Base-by-base conservation (phyloP, 1,140 invertebrate genomes). In the Whitmania pigra region DNA sequence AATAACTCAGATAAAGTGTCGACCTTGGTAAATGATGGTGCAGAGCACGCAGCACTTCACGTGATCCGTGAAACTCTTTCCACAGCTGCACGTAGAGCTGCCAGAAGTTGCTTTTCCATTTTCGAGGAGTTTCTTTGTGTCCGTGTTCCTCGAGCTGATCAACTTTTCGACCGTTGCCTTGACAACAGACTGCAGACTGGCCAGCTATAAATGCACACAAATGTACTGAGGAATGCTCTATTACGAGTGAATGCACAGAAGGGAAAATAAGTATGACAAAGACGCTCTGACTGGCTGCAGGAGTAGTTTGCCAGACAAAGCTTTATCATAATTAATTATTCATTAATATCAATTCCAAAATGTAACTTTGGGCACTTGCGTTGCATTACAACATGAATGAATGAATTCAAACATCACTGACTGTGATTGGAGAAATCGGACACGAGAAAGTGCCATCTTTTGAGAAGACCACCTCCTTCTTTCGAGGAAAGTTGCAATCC, bases 31-130 rank as follows among this genome's bases (percentile, higher is more conserved):
- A 63, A 63, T 63, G 22, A 63, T 63, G 29, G 57, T 63, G 29
- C 57, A 63, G 57, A 63, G 57, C 22, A 63, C 57, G 22, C 57
- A 63, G 57, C 57, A 63, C 29, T 18, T 63, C 22, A 63, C 57
- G 11, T 63, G 57, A 25, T 63, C 57, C 0, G 57, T 63, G 22
- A 63, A 63, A 31, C 29, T 22, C 29, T 18, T 11, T 7, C 57
- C 57, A 63, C 57, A 63, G 11, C 6, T 25, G 57, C 57, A 63
- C 22, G 11, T 13, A 7, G 57, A 63, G 29, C 22, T 22, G 22
- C 22, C 15, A 15, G 22, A 25, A 31, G 9, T 63, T 22, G 57
- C 57, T 13, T 63, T 63, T 25, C 57, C 29, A 63, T 31, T 25
- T 31, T 63, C 57, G 4, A 25, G 29, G 9, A 63, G 29, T 18